Percentiles rank a stretch among this genome's conserved stretches.
phyloP scores from a whole-genome alignment of 2,888 invertebrate genomes.

The Tetragnatha montana region DNA sequence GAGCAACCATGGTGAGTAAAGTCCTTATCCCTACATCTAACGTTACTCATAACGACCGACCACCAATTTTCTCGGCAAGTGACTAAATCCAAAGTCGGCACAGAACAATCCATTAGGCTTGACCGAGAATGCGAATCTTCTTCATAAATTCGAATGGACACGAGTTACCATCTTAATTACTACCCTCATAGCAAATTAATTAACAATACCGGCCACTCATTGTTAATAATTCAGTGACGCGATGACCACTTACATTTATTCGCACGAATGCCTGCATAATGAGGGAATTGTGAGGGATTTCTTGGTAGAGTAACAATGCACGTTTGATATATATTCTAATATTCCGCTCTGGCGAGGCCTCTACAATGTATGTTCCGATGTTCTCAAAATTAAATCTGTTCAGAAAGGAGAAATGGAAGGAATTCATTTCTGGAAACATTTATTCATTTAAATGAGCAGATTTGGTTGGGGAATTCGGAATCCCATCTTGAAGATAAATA shows the following conservation, averaged over 20 bases:
- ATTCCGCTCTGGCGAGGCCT: too few relatives aligned
- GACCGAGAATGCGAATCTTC: slow-evolving; percentile 12
- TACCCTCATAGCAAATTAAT: slow-evolving; percentile 47
- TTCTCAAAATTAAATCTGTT: too few relatives aligned
- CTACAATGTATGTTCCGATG: too few relatives aligned
- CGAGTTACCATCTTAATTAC: slow-evolving; percentile 28
- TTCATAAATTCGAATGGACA: slow-evolving; percentile 34
- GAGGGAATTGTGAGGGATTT: slow-evolving; percentile 8
- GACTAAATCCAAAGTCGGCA: neutral
- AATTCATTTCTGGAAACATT: too few relatives aligned
- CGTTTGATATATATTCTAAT: neutral
- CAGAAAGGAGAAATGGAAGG: too few relatives aligned
- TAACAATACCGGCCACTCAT: slow-evolving; percentile 4
- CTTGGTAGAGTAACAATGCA: slow-evolving; percentile 17
- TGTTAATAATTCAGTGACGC: slow-evolving; percentile 48
- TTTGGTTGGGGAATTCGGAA: too few relatives aligned
- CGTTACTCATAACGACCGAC: too few relatives aligned
- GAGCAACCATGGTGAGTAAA: too few relatives aligned
- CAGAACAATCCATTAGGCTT: slow-evolving; percentile 10
- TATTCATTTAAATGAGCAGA: too few relatives aligned
- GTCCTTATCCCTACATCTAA: too few relatives aligned
- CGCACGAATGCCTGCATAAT: slow-evolving; percentile 7
- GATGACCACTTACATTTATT: too few relatives aligned
- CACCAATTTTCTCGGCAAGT: neutral
- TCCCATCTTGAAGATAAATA: too few relatives aligned